phyloP scores from a whole-genome alignment of 2,113 vertebrate genomes.

The Capra hircus region DNA sequence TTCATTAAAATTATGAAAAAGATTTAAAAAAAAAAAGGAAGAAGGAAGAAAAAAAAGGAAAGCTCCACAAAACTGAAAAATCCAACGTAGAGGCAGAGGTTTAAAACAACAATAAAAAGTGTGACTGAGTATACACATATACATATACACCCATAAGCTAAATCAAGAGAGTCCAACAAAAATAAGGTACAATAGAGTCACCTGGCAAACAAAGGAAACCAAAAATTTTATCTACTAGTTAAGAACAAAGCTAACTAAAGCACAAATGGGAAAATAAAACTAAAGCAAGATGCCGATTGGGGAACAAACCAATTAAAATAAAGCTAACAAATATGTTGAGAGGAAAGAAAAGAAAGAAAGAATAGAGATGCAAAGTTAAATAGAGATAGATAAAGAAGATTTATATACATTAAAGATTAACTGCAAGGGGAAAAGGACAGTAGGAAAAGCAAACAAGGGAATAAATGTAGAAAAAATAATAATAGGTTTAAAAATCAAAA shows the following conservation, averaged over 20 bases:
- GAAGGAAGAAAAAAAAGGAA: background rate
- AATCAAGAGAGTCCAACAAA: background rate
- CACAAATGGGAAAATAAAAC: background rate
- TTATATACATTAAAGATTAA: background rate
- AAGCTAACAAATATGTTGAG: background rate
- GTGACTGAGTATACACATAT: background rate
- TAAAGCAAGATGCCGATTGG: background rate
- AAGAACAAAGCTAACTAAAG: background rate
- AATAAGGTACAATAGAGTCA: background rate
- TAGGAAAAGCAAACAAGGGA: background rate
- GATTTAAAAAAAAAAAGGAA: background rate
- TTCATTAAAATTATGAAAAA: background rate
- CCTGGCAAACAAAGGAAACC: background rate
- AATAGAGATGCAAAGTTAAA: background rate
- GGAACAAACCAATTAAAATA: background rate
- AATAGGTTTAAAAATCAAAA: background rate
- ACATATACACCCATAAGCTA: background rate
- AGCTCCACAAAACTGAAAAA: background rate
- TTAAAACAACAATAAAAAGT: background rate
- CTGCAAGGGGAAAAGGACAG: background rate
- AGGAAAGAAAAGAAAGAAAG: background rate
- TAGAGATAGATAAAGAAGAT: background rate
- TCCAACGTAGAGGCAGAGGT: background rate
- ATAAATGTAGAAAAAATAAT: background rate
- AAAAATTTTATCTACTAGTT: background rate